Conservation (phyloP, 2,888 invertebrate genomes). For the Eupithecia inturbata region DNA sequence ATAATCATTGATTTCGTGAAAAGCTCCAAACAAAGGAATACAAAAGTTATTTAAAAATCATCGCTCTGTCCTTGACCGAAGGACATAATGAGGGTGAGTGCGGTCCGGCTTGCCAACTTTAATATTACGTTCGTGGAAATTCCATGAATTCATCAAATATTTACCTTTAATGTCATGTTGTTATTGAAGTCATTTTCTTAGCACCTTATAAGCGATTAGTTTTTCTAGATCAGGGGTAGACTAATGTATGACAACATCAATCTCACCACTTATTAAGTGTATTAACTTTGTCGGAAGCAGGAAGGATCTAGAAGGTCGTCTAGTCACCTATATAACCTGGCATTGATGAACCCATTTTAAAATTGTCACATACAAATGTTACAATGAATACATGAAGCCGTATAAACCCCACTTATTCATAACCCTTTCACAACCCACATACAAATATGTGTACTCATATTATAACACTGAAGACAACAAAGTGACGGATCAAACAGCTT, state of each 20-base stretch:
- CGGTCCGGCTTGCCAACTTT: neutral
- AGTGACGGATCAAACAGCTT: slow-evolving; percentile 55
- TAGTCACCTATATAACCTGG: too few relatives aligned
- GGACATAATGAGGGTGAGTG: neutral
- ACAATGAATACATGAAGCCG: neutral
- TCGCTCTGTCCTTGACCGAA: neutral
- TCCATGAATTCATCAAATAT: neutral
- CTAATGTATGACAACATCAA: neutral
- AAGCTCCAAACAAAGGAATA: neutral
- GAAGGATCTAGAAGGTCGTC: neutral
- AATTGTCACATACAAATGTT: neutral
- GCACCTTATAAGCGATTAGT: neutral
- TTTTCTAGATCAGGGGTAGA: neutral
- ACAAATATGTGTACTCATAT: slow-evolving; percentile 4
- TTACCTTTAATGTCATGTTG: neutral
- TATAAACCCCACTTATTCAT: neutral
- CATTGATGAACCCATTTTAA: neutral
- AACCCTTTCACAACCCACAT: slow-evolving; percentile 7
- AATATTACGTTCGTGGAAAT: neutral
- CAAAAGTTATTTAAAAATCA: neutral
- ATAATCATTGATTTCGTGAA: neutral
- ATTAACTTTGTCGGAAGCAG: neutral
- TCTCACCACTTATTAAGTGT: neutral
- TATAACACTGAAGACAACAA: slow-evolving; percentile 49
- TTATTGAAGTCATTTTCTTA: neutral